Percentiles rank a stretch among this genome's conserved stretches.
These are phyloP conservation scores for Pseudanteris insignis DNA, from an alignment of 2,888 invertebrate genomes.

Conservation along the genomic window DNA sequence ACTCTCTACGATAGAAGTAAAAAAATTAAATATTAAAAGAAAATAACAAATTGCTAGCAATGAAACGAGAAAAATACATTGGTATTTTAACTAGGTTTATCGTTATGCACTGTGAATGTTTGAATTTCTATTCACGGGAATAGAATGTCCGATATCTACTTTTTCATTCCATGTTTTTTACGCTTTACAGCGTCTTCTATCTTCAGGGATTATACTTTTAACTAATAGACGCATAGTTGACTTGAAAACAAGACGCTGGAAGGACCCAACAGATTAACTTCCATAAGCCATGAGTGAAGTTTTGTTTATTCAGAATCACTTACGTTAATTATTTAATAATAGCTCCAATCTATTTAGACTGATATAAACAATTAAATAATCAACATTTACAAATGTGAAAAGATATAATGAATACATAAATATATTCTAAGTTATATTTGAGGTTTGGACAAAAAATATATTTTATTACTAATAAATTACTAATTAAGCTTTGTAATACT, in stretches of 20 bases:
- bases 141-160: conserved; percentile 24
- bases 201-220: conserved; percentile 12
- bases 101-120: conserved; percentile 57
- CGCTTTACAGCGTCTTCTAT: conserved; percentile 5
- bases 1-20: too few species aligned
- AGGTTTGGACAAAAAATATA: too few species aligned
- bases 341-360: too few species aligned
- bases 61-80: conserved; percentile 28
- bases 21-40: too few species aligned
- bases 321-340: too few species aligned
- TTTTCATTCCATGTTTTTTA: conserved; percentile 16
- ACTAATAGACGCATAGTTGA: conserved; percentile 6
- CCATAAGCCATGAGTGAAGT: conserved; percentile 2
- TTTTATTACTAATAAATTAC: too few species aligned
- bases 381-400: too few species aligned
- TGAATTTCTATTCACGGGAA: conserved; percentile 46
- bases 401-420: too few species aligned
- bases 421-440: too few species aligned
- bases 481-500: too few species aligned
- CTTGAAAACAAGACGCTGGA: conserved; percentile 18
- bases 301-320: neutral
- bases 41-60: neutral
- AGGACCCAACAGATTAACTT: conserved; percentile 23
- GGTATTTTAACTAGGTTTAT: conserved; percentile 54
- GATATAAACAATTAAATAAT: too few species aligned